Conservation (phyloP, 53 echinoderm and acorn worm species). For the Echinarachnius parma region DNA sequence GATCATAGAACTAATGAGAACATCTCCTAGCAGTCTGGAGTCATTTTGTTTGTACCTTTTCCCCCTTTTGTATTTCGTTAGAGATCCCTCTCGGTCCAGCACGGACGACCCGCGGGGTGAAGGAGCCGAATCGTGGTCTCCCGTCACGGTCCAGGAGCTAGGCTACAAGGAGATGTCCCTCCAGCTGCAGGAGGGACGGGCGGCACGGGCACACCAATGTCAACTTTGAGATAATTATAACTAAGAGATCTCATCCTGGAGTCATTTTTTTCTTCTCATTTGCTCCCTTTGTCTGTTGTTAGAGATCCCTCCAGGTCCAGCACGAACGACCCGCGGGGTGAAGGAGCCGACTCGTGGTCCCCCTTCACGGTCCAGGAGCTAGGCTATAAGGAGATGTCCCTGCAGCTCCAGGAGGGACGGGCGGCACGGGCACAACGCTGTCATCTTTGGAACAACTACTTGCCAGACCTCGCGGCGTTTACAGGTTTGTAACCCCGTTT, state of each 20-base stretch:
- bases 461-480: constrained; percentile 16
- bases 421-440: constrained; percentile 58
- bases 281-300: neutral
- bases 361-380: constrained; percentile 54
- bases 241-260: neutral
- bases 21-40: no score
- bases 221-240: no score
- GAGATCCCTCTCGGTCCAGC: neutral
- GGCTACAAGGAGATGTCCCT: constrained; percentile 59
- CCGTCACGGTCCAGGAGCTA: constrained; percentile 53
- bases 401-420: constrained; percentile 32
- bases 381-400: constrained; percentile 58
- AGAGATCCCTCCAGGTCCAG: neutral
- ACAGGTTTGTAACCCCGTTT: constrained; percentile 12
- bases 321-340: neutral
- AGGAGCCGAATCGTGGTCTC: constrained; percentile 43
- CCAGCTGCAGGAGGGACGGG: constrained; percentile 42
- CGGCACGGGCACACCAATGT: constrained; percentile 46
- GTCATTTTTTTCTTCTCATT: neutral
- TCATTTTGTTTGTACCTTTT: neutral
- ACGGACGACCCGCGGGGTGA: neutral
- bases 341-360: constrained; percentile 43
- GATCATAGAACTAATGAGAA: neutral
- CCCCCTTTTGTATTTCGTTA: neutral
- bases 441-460: constrained; percentile 62